phyloP scores from a whole-genome alignment of 1,140 invertebrate species.

The Maconellicoccus hirsutus region DNA sequence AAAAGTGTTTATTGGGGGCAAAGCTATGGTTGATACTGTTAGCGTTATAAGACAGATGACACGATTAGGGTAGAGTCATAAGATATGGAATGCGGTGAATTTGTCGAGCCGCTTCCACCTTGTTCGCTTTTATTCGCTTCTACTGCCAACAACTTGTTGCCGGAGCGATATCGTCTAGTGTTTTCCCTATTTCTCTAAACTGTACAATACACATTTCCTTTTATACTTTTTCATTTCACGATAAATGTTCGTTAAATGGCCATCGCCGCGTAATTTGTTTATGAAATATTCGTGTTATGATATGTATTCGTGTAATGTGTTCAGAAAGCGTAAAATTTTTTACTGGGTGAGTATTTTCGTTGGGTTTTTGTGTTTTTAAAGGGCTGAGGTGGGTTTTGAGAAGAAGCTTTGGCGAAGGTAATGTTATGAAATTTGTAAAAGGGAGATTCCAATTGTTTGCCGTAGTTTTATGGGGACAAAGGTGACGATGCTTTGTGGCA shows the following conservation, averaged over 20 bases:
- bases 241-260: neutral
- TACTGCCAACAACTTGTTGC: neutral
- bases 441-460: too few species aligned
- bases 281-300: neutral
- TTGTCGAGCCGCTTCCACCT: slow-evolving; percentile 1
- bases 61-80: slow-evolving; percentile 10
- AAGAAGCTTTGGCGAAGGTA: too few species aligned
- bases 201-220: neutral
- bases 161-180: neutral
- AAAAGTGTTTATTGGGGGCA: neutral
- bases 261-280: neutral
- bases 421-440: too few species aligned
- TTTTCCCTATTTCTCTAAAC: neutral
- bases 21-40: neutral
- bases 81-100: slow-evolving; percentile 7
- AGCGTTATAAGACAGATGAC: slow-evolving; percentile 17
- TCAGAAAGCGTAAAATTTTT: too few species aligned
- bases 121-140: slow-evolving; percentile 6
- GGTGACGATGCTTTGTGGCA: too few species aligned
- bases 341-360: too few species aligned
- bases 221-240: slow-evolving; percentile 8
- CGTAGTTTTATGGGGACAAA: too few species aligned
- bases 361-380: too few species aligned
- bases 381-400: too few species aligned
- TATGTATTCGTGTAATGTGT: too few species aligned